These are phyloP conservation scores for Atherinomorus stipes DNA, from an alignment of 2,113 vertebrate genomes.

Conservation along the genomic window DNA sequence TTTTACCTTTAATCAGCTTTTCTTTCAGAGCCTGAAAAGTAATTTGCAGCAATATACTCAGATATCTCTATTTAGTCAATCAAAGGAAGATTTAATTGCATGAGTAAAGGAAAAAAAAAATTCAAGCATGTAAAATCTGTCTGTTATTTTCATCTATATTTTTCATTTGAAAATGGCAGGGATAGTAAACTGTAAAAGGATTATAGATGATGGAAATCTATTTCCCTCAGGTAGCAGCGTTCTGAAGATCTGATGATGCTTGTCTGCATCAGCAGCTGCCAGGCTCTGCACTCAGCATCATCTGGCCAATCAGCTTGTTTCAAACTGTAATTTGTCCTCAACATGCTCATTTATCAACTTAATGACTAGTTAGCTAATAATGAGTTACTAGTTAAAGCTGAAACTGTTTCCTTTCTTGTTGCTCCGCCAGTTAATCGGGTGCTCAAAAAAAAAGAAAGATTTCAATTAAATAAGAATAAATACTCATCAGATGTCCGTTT, in stretches of 20 bases:
- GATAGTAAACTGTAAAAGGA: too few relatives aligned
- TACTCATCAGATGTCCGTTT: background rate
- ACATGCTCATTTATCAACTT: conserved; percentile 36
- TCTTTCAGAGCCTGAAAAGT: too few relatives aligned
- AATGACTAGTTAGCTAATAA: conserved; percentile 51
- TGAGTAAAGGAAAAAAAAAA: too few relatives aligned
- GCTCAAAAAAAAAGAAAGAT: background rate
- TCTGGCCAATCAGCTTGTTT: conserved; percentile 27
- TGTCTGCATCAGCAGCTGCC: background rate
- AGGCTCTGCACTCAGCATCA: conserved; percentile 21
- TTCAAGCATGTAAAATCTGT: too few relatives aligned
- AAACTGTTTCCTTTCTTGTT: conserved; percentile 12
- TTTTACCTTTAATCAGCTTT: too few relatives aligned
- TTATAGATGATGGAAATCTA: too few relatives aligned
- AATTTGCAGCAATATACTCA: too few relatives aligned
- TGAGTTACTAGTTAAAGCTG: conserved; percentile 6
- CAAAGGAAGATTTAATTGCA: too few relatives aligned
- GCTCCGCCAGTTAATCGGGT: background rate
- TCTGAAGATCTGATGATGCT: background rate
- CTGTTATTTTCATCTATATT: too few relatives aligned
- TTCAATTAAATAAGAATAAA: background rate
- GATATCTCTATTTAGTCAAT: too few relatives aligned
- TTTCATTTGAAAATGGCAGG: too few relatives aligned
- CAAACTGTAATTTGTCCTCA: conserved; percentile 37
- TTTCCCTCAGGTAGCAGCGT: background rate